A percentile compares a stretch with the other conserved stretches of the same genome.
phyloP scores from a whole-genome alignment of 2,888 invertebrate genomes.

The Melanchra persicariae region DNA sequence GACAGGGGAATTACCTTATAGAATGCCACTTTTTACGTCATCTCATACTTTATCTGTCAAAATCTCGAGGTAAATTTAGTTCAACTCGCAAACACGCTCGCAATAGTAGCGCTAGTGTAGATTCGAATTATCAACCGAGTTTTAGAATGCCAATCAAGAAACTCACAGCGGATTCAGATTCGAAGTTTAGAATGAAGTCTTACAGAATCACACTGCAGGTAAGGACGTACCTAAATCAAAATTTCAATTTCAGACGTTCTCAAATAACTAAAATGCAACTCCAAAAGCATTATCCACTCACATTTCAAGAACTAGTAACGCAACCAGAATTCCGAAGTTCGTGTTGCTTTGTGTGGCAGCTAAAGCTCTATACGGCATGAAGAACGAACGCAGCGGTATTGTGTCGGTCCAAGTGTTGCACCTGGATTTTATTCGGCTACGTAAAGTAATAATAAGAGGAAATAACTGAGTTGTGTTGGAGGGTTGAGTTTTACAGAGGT shows the following conservation, averaged over 20 bases:
- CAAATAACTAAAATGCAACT: conserved; percentile 3
- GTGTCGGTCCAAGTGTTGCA: conserved; percentile 2
- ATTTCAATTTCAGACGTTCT: not conserved
- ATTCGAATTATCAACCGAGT: no score
- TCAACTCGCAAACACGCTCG: no score
- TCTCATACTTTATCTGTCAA: no score
- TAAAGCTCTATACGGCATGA: not conserved
- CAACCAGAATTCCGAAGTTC: conserved; percentile 2
- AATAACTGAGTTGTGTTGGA: not conserved
- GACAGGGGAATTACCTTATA: no score
- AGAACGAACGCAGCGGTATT: conserved; percentile 29
- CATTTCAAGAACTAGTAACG: not conserved
- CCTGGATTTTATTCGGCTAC: not conserved
- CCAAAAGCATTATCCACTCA: conserved; percentile 11
- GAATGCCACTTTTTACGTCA: no score
- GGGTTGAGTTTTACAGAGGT: not conserved
- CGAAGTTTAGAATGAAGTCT: no score
- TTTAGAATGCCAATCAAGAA: no score
- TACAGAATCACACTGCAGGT: not conserved
- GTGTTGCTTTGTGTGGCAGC: conserved; percentile 15
- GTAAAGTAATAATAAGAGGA: not conserved
- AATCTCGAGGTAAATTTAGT: no score
- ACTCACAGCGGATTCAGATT: no score
- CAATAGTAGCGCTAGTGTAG: no score
- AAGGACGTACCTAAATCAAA: not conserved